phyloP scores from a whole-genome alignment of 2,888 invertebrate genomes.

The Andrena praecox region DNA sequence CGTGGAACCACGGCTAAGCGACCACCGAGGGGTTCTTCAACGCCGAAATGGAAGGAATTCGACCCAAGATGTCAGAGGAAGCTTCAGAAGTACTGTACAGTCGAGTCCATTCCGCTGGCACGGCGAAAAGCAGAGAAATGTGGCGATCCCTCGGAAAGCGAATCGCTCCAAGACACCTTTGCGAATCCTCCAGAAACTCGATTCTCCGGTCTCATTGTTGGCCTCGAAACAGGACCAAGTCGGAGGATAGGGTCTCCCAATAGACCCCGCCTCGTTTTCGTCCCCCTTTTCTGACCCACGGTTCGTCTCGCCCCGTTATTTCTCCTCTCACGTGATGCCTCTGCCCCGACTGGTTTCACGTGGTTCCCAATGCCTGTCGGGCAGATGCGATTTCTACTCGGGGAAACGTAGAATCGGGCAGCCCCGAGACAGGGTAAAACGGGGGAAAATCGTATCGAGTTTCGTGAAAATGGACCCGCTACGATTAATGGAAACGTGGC shows the following conservation, averaged over 20 bases:
- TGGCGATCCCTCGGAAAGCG: neutral
- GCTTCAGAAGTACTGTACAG: neutral
- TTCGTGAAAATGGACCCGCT: conserved; percentile 9
- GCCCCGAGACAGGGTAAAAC: neutral
- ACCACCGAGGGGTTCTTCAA: neutral
- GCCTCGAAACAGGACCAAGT: conserved; percentile 10
- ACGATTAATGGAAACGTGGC: conserved; percentile 12
- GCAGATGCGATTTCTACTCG: conserved; percentile 50
- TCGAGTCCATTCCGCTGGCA: neutral
- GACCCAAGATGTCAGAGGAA: neutral
- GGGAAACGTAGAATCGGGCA: conserved; percentile 34
- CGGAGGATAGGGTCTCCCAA: neutral
- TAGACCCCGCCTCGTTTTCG: conserved; percentile 17
- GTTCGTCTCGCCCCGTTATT: conserved; percentile 7
- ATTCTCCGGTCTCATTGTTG: conserved; percentile 15
- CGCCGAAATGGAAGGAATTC: neutral
- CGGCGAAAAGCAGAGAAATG: too few species aligned
- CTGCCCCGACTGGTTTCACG: conserved; percentile 61
- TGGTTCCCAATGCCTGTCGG: conserved; percentile 33
- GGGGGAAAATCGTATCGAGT: conserved; percentile 33
- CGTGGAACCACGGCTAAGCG: neutral
- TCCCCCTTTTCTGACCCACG: conserved; percentile 1
- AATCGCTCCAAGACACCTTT: conserved; percentile 3
- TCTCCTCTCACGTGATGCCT: conserved; percentile 25
- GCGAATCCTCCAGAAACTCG: neutral